phyloP scores from a whole-genome alignment of 2,113 vertebrate species.

The Calypte anna region DNA sequence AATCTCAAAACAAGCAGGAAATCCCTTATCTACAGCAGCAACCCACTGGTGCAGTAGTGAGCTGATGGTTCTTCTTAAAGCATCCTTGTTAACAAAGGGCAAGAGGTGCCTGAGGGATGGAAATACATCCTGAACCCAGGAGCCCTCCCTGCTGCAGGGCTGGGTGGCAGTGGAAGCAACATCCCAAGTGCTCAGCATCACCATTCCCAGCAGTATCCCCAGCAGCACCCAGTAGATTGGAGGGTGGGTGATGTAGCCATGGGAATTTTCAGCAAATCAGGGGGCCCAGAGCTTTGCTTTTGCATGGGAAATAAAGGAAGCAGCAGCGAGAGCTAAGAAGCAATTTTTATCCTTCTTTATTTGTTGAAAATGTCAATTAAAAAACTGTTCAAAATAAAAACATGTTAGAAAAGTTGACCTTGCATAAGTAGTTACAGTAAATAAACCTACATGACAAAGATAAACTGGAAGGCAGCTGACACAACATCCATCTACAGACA shows the following conservation, averaged over 20 bases:
- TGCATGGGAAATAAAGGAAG: background rate
- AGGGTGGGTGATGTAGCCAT: background rate
- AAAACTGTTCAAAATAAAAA: constrained; percentile 83
- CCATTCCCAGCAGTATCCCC: background rate
- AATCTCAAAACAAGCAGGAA: constrained; percentile 22
- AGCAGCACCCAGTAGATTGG: rapidly evolving
- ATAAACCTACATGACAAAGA: constrained; percentile 64
- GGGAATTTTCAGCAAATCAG: background rate
- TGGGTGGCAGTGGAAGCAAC: background rate
- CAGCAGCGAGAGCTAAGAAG: constrained; percentile 49
- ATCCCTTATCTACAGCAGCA: background rate
- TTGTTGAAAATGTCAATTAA: constrained; percentile 84
- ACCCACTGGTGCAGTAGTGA: background rate
- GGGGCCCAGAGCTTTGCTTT: background rate
- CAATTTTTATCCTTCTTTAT: constrained; percentile 68
- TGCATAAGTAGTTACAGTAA: constrained; percentile 73
- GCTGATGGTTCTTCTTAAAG: background rate
- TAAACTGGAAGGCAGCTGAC: constrained; percentile 69
- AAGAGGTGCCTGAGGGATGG: background rate
- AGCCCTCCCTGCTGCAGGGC: background rate
- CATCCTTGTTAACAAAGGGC: background rate
- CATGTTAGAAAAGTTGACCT: constrained; percentile 79
- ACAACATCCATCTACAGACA: constrained; percentile 69
- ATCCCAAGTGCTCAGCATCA: background rate
- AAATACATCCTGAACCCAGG: background rate